phyloP scores from a whole-genome alignment of 2,888 invertebrate genomes.

The Steinernema carpocapsae region DNA sequence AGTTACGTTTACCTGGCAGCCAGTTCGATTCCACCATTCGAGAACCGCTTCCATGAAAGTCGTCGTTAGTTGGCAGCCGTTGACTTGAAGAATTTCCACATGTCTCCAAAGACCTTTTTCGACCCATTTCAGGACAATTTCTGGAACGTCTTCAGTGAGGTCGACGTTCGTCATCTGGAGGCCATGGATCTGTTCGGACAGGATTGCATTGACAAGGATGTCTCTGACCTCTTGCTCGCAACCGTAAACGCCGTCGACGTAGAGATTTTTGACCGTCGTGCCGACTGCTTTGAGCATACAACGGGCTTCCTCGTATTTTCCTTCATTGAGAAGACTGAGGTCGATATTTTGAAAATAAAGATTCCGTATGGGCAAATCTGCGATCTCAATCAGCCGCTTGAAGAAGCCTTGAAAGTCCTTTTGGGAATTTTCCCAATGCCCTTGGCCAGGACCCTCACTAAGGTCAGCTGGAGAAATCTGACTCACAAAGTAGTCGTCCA shows the following conservation, averaged over 20 bases:
- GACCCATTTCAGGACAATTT: neutral
- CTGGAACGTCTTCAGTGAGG: neutral
- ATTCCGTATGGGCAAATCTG: neutral
- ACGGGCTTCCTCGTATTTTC: neutral
- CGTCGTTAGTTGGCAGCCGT: neutral
- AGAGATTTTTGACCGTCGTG: neutral
- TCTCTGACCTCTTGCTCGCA: neutral
- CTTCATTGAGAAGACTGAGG: neutral
- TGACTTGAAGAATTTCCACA: neutral
- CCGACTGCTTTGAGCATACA: neutral
- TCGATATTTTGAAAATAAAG: conserved; percentile 1
- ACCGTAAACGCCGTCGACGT: conserved; percentile 9
- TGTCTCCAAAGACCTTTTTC: neutral
- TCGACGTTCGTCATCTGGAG: conserved; percentile 6
- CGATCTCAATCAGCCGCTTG: neutral
- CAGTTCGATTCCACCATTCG: neutral
- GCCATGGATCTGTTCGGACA: neutral
- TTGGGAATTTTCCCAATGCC: neutral
- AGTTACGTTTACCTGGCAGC: neutral
- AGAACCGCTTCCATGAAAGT: conserved; percentile 13
- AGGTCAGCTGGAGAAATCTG: neutral
- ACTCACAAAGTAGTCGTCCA: conserved; percentile 9
- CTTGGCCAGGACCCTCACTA: neutral
- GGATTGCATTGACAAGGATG: neutral
- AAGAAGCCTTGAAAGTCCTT: neutral